phyloP scores from a whole-genome alignment of 1,140 invertebrate species.

The Calliphora vicina region DNA sequence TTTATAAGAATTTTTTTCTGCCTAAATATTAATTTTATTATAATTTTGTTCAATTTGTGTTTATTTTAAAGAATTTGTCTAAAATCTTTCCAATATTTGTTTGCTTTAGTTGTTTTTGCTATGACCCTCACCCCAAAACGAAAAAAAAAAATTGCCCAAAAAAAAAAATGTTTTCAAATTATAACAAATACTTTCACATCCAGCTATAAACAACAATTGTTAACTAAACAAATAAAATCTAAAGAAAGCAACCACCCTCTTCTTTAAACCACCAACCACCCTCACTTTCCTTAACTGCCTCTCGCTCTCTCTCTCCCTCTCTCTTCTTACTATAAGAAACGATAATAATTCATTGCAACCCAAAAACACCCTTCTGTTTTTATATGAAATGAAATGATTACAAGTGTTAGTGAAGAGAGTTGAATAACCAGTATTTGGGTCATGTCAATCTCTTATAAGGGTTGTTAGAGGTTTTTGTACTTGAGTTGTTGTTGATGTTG shows the following conservation, averaged over 20 bases:
- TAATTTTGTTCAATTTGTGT: too few relatives aligned
- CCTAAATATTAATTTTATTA: too few relatives aligned
- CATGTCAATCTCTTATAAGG: conserved; percentile 13
- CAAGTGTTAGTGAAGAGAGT: not conserved
- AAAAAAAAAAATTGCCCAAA: not conserved
- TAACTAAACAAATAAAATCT: not conserved
- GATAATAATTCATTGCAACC: not conserved
- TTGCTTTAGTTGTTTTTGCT: too few relatives aligned
- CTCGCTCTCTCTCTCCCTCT: not conserved
- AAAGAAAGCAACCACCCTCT: not conserved
- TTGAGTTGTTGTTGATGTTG: not conserved
- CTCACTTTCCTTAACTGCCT: not conserved
- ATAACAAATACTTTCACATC: not conserved
- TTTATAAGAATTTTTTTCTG: too few relatives aligned
- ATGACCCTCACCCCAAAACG: not conserved
- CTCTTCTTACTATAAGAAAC: too few relatives aligned
- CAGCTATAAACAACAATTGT: not conserved
- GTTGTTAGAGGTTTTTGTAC: not conserved
- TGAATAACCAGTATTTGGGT: not conserved
- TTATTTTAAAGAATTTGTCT: too few relatives aligned
- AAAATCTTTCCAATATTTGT: too few relatives aligned
- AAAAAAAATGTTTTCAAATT: not conserved
- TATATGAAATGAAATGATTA: not conserved
- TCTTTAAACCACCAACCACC: not conserved
- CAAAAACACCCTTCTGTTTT: not conserved